Percentiles rank a stretch among this genome's conserved stretches.
Conservation (phyloP, 1,140 invertebrate genomes). For the Tachypleus tridentatus region DNA sequence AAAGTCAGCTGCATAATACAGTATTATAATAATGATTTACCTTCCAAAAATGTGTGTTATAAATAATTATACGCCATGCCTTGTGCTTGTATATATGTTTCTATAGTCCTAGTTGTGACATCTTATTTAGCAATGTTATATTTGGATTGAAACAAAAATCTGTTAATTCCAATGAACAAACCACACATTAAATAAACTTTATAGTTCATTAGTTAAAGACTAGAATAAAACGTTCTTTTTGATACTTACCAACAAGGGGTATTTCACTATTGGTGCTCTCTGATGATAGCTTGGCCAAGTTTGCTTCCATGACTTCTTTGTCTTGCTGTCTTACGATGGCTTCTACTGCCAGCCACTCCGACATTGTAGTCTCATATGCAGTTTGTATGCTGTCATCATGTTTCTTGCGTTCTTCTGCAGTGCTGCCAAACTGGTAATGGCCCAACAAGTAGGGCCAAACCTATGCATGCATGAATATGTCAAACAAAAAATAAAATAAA, state of each 20-base stretch:
- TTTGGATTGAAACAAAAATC: no score
- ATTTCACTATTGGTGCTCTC: slow-evolving; percentile 40
- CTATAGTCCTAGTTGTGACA: no score
- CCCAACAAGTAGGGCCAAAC: slow-evolving; percentile 85
- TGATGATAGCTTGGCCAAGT: slow-evolving; percentile 45
- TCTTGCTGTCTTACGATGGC: slow-evolving; percentile 78
- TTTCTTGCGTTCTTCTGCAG: slow-evolving; percentile 50
- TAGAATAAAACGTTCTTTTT: not conserved
- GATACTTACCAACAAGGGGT: slow-evolving; percentile 32
- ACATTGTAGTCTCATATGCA: slow-evolving; percentile 78
- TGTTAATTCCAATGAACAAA: no score
- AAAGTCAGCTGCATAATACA: no score
- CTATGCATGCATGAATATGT: slow-evolving; percentile 25
- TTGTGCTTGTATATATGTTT: no score
- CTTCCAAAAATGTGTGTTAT: no score
- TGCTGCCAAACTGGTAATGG: slow-evolving; percentile 69
- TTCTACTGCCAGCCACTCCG: slow-evolving; percentile 86
- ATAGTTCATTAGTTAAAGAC: no score
- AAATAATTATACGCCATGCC: no score
- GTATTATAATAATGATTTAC: no score
- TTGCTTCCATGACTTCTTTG: slow-evolving; percentile 50
- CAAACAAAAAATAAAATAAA: no score
- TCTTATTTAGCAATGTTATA: no score
- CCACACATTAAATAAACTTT: no score
- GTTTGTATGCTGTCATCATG: slow-evolving; percentile 52